Conservation (phyloP, 2,797 vertebrate species). For the Podargus strigoides region DNA sequence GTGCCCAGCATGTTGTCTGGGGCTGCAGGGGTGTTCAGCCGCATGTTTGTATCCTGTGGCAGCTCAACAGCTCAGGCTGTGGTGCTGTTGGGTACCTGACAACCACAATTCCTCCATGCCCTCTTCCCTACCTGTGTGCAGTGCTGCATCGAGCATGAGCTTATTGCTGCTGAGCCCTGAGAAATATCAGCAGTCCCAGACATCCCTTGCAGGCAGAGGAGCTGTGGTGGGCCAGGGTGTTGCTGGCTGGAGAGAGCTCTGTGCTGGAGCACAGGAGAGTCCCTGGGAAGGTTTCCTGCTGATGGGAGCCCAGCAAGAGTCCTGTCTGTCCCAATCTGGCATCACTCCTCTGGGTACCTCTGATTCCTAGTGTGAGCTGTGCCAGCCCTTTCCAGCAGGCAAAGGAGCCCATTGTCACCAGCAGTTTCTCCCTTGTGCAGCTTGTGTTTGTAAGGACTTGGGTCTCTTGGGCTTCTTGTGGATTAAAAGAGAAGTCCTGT, state of each 20-base stretch:
- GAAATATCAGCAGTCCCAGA: neutral
- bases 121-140: rapidly evolving
- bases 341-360: neutral
- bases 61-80: neutral
- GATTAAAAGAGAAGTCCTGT: neutral
- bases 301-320: neutral
- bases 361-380: neutral
- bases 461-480: neutral
- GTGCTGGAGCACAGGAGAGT: neutral
- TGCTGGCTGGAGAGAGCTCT: neutral
- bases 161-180: neutral
- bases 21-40: neutral
- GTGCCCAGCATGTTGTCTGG: rapidly evolving
- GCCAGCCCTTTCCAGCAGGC: neutral
- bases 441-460: neutral
- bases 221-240: neutral
- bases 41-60: neutral
- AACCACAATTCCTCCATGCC: rapidly evolving
- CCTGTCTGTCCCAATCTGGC: neutral
- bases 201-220: neutral
- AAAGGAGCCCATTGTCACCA: neutral
- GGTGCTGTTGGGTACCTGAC: neutral
- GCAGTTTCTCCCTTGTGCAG: neutral
- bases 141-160: neutral
- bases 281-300: neutral